Percentiles rank a stretch among this genome's conserved stretches.
Evolutionary conservation across 2,888 invertebrate genomes (phyloP).

Genomic region (Bibio marci): DNA sequence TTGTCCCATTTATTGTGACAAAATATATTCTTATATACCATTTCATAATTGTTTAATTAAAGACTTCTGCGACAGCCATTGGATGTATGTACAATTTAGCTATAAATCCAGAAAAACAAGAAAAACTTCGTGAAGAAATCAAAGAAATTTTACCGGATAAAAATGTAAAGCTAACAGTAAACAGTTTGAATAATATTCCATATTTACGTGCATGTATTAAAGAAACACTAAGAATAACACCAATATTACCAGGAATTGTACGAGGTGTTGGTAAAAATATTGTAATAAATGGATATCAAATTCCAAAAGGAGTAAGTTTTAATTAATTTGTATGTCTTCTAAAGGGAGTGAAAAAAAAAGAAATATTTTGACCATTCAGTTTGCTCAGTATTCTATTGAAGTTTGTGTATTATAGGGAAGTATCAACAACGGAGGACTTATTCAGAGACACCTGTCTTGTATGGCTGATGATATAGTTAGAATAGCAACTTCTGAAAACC

Average conservation of each 20-base stretch:
- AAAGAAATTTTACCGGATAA: constrained; percentile 26
- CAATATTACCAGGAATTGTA: constrained; percentile 38
- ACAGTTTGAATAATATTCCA: constrained; percentile 30
- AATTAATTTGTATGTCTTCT: background rate
- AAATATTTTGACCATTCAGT: background rate
- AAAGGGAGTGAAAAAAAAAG: too few relatives aligned
- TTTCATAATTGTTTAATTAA: too few relatives aligned
- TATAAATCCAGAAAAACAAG: constrained; percentile 42
- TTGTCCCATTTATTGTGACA: too few relatives aligned
- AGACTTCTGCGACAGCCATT: constrained; percentile 39
- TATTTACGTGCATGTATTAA: constrained; percentile 57
- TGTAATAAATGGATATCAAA: constrained; percentile 40
- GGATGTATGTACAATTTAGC: constrained; percentile 43
- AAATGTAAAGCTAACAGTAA: constrained; percentile 25
- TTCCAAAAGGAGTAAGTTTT: constrained; percentile 39
- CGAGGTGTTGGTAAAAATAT: constrained; percentile 36
- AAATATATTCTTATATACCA: too few relatives aligned
- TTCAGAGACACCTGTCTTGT: too few relatives aligned
- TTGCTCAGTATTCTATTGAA: too few relatives aligned
- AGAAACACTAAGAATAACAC: constrained; percentile 46
- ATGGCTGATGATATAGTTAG: too few relatives aligned
- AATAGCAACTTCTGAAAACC: too few relatives aligned
- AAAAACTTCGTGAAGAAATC: constrained; percentile 40
- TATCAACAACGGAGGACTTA: too few relatives aligned
- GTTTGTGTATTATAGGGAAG: too few relatives aligned